Base-by-base conservation (phyloP, 1,140 invertebrate species). In the Drosophila ironensis region DNA sequence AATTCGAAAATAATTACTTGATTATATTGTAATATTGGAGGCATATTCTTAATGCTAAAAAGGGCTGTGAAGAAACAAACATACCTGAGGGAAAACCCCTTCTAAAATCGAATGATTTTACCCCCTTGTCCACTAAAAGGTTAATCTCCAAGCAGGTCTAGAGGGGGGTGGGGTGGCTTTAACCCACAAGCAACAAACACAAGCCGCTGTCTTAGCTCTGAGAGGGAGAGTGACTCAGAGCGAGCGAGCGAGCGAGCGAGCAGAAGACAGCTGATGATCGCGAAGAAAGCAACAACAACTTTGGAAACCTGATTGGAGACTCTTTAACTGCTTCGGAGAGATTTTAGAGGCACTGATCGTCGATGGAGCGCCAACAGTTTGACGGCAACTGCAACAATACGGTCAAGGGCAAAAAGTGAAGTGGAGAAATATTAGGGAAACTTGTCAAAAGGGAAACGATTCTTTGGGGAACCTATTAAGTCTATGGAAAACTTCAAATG, bases 171-270 rank as follows among this genome's bases (percentile, higher is more conserved):
- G 12, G 33, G 19, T 4, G 6, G 53, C 59, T 52, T 53, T 40
- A 66, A 63, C 61, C 61, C 61, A 57, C 16, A 28, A 37, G 25
- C 20, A 37, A 38, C 45, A 33, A n/a, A 22, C n/a, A 40, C 38
- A 27, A 59, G 47, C 33, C 37, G 47, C 16, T 38, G 54, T 17
- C 17, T 59, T 30, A 22, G 47, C 25, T 56, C 20, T 8, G 25
- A 12, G 37, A 54, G 56, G 3, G 4, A 12, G 11, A n/a, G 28
- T 1, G 28, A 30, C 2, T 8, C 25, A 27, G 20, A 22, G 20
- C 20, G 14, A 37, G 38, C 17, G 14, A 6, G 20, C 9, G 37
- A 41, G 56, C 0, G 20, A 25, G 20, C 4, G 35, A 24, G 2
- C 19, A 1, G 11, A 45, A 46, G 20, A 40, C 35, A 42, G 37